Percentiles rank a stretch among this genome's conserved stretches.
These are phyloP conservation scores for Lordiphosa mommai DNA, from an alignment of 1,140 invertebrate genomes.

Conservation along the genomic window DNA sequence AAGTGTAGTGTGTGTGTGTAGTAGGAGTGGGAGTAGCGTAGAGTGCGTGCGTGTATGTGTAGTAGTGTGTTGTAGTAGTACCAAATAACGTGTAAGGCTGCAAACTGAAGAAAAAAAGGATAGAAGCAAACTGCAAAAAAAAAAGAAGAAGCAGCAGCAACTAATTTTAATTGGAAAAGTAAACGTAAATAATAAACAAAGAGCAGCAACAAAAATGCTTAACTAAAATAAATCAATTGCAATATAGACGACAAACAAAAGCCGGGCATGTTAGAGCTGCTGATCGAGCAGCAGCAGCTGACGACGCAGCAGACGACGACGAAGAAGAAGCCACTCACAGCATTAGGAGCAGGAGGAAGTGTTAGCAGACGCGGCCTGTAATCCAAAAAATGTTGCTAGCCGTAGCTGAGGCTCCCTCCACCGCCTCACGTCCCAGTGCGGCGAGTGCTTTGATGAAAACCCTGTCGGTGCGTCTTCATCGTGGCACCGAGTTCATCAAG, in stretches of 20 bases:
- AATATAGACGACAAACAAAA: background rate
- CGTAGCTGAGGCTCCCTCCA: conserved; percentile 19
- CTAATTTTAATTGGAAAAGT: too few species aligned
- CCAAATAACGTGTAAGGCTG: conserved; percentile 48
- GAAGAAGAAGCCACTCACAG: conserved; percentile 21
- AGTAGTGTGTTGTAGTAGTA: conserved; percentile 62
- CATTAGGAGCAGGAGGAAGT: background rate
- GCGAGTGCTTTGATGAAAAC: conserved; percentile 75
- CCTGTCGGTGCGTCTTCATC: conserved; percentile 78
- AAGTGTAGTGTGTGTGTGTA: conserved; percentile 18
- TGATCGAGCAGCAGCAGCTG: conserved; percentile 20
- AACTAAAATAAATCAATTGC: conserved; percentile 14
- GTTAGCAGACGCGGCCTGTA: conserved; percentile 11
- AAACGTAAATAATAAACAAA: too few species aligned
- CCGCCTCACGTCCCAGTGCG: conserved; percentile 35
- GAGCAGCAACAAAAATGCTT: too few species aligned
- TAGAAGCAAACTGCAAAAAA: conserved; percentile 26
- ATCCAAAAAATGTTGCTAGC: conserved; percentile 58
- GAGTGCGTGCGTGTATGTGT: conserved; percentile 51
- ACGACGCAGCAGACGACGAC: conserved; percentile 24
- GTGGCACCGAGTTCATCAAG: conserved; percentile 81
- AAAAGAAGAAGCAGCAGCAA: conserved; percentile 17
- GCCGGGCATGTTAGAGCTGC: conserved; percentile 48
- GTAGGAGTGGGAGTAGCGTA: conserved; percentile 38
- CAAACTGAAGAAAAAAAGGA: conserved; percentile 35